Evolutionary conservation across 2,888 invertebrate genomes (phyloP), one percentile per base, ranked within the genome.

Genomic region (Tethea ocularis): DNA sequence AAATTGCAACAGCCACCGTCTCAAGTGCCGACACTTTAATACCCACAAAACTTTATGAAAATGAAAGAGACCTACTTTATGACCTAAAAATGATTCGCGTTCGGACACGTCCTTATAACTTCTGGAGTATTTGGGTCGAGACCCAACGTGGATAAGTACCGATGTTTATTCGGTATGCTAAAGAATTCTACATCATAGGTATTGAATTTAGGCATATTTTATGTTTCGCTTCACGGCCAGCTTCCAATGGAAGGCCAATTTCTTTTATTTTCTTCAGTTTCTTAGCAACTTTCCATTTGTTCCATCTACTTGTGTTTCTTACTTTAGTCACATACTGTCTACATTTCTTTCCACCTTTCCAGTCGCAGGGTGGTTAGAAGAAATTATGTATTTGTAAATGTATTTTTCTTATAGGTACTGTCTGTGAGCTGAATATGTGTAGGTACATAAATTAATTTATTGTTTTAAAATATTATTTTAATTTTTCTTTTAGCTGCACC

Each of bases 11-110:
- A 67, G 66, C 73, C 71, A 65, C 61, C 71, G 72, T 69, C 72
- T 76, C 74, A 75, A 80, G 78, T 78, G 78, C 77, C 75, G 82
- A 82, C 84, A 83, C 81, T 86, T 84, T 86, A 82, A 80, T 84
- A 80, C 77, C 82, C 80, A 72, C 83, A 77, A 83, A 82, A 84
- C 82, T 85, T 86, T 86, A 86, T 87, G 84, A 85, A 87, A 85
- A 85, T 82, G 78, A 78, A 86, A 82, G 79, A 71, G 68, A 69
- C 67, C 60, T 57, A 63, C 61, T 69, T 71, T 71, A 68, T 70
- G 67, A 70, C 57, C 57, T 59, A 57, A 55, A 54, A 54, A 52
- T 41, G 36, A 51, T 52, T 52, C 23, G 24, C 22, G 24, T 24
- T 15, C 13, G 24, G 41, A 41, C 41, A 15, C 36, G 41, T 41